Evolutionary conservation across 1,140 invertebrate genomes (phyloP).

Genomic region (Drosophila lacteicornis): DNA sequence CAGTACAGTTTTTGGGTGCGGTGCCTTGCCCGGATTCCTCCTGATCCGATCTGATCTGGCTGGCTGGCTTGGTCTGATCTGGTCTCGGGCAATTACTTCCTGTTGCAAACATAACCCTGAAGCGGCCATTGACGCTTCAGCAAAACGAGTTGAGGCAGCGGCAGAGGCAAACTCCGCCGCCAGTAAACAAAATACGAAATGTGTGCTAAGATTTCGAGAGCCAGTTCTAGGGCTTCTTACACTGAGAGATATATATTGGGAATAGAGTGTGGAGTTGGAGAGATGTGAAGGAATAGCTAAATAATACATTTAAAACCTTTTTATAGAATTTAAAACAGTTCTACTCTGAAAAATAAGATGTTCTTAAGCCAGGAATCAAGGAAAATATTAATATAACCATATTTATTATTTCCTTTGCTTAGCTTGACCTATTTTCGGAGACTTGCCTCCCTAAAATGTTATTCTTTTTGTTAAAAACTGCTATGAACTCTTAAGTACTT

Average conservation of each 20-base stretch:
- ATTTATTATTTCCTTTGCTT: no score
- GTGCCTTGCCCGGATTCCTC: slow-evolving; percentile 14
- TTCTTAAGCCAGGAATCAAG: background rate
- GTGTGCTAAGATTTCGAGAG: slow-evolving; percentile 14
- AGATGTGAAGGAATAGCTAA: background rate
- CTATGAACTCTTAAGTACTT: no score
- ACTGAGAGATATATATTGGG: background rate
- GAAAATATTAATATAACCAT: no score
- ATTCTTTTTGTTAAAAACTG: no score
- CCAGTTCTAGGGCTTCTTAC: slow-evolving; percentile 26
- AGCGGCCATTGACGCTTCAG: slow-evolving; percentile 52
- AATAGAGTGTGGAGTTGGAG: background rate
- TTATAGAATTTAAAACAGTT: background rate
- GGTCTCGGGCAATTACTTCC: slow-evolving; percentile 63
- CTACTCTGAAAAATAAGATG: no score
- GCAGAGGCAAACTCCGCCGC: background rate
- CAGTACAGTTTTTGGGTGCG: slow-evolving; percentile 25
- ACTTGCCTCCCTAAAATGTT: no score
- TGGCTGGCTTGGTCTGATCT: slow-evolving; percentile 2
- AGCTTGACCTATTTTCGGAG: no score
- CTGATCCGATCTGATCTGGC: slow-evolving; percentile 1
- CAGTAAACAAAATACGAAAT: slow-evolving; percentile 7
- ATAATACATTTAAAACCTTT: no score
- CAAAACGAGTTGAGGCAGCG: slow-evolving; percentile 18
- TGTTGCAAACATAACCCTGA: slow-evolving; percentile 73